Evolutionary conservation across 64 coral and sea anemone genomes (phyloP).

Genomic region (Orbicella faveolata): DNA sequence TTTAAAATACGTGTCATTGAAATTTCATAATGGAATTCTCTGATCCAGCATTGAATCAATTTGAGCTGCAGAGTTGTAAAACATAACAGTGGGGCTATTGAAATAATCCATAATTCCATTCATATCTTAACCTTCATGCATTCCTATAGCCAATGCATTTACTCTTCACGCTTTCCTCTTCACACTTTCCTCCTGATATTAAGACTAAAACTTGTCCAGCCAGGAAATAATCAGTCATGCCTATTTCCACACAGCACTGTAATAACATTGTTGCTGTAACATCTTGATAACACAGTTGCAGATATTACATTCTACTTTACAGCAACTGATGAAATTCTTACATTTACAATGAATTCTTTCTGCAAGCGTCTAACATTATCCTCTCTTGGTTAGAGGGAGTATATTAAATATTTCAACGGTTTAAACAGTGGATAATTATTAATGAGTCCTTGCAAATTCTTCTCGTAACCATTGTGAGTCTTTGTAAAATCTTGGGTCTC

Average conservation of each 20-base stretch:
- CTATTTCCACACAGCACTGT: too few relatives aligned
- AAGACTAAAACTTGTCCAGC: not conserved
- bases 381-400: not conserved
- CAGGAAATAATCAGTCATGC: too few relatives aligned
- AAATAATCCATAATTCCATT: not conserved
- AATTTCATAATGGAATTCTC: too few relatives aligned
- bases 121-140: not conserved
- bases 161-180: not conserved
- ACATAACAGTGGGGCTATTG: too few relatives aligned
- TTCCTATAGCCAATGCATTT: not conserved
- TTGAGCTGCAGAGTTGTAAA: too few relatives aligned
- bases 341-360: not conserved
- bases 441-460: conserved; percentile 97
- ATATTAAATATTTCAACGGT: not conserved
- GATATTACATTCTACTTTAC: too few relatives aligned
- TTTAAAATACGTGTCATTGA: too few relatives aligned
- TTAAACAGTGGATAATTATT: conserved; percentile 34
- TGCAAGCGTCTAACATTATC: not conserved
- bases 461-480: conserved; percentile 90
- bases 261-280: too few relatives aligned
- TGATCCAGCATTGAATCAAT: too few relatives aligned
- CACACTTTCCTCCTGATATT: not conserved
- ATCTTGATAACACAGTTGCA: too few relatives aligned
- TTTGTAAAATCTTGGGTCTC: conserved; percentile 98
- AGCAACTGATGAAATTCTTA: too few relatives aligned